A percentile compares a stretch with the other conserved stretches of the same genome.
phyloP scores from a whole-genome alignment of 2,113 vertebrate genomes.

The Erythrocercus mccallii region DNA sequence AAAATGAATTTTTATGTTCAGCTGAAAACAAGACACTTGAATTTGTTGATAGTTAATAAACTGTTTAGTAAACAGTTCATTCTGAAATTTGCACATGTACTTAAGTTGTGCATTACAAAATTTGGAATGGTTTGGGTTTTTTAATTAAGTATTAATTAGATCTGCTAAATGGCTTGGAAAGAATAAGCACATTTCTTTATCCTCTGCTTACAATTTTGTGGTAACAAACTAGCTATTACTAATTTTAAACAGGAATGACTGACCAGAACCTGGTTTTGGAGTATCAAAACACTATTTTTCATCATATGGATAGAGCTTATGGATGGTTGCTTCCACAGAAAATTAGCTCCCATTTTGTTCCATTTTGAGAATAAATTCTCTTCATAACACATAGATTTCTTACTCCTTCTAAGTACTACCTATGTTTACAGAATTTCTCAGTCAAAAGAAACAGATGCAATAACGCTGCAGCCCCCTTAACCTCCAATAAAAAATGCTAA shows the following conservation, averaged over 20 bases:
- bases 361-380: not conserved
- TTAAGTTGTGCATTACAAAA: not conserved
- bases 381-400: not conserved
- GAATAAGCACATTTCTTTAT: not conserved
- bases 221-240: not conserved
- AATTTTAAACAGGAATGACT: not conserved
- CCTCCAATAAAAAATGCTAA: not conserved
- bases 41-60: not conserved
- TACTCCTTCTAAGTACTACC: not conserved
- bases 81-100: not conserved
- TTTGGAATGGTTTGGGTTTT: not conserved
- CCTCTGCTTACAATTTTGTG: not conserved
- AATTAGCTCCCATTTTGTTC: not conserved
- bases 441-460: not conserved
- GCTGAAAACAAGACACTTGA: not conserved
- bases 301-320: not conserved
- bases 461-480: not conserved
- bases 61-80: slow-evolving; percentile 20
- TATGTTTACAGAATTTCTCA: not conserved
- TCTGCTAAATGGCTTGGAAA: not conserved
- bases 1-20: not conserved
- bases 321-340: not conserved
- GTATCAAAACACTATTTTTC: not conserved
- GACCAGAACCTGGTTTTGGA: not conserved
- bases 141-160: not conserved